Evolutionary conservation across 2,888 invertebrate genomes (phyloP).

Genomic region (Taphrorychus bicolor): DNA sequence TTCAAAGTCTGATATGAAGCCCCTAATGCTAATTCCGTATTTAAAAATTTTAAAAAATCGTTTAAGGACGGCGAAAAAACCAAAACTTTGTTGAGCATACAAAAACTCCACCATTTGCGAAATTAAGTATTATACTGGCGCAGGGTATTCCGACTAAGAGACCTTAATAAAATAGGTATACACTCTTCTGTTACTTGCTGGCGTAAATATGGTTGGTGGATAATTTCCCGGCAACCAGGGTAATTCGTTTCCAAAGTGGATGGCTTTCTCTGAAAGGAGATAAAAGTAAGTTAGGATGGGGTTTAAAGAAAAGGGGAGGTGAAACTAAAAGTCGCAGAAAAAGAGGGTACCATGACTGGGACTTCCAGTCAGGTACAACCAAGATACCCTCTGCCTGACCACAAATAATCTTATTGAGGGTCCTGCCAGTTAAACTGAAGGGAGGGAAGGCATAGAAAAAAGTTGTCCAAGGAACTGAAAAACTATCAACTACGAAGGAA

Average conservation of each 20-base stretch:
- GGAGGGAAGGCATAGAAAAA: conserved; percentile 1
- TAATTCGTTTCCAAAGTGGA: neutral
- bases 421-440: neutral
- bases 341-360: neutral
- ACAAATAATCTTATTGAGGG: neutral
- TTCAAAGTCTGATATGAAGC: neutral
- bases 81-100: neutral
- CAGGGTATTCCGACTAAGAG: neutral
- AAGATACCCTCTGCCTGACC: neutral
- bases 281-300: neutral
- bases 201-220: neutral
- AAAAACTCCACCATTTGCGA: neutral
- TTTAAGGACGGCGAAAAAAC: neutral
- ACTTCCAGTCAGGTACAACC: neutral
- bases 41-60: neutral
- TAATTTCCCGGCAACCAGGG: neutral
- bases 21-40: neutral
- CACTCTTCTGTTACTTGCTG: neutral
- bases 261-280: neutral
- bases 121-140: neutral
- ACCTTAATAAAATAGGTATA: neutral
- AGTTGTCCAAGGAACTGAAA: neutral
- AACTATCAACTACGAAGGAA: conserved; percentile 7
- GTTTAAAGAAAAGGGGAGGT: neutral
- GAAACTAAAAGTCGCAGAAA: neutral